Percentiles rank a stretch among this genome's conserved stretches.
These are phyloP conservation scores for Orthonevra nobilis DNA, from an alignment of 2,888 invertebrate genomes.

Conservation along the genomic window DNA sequence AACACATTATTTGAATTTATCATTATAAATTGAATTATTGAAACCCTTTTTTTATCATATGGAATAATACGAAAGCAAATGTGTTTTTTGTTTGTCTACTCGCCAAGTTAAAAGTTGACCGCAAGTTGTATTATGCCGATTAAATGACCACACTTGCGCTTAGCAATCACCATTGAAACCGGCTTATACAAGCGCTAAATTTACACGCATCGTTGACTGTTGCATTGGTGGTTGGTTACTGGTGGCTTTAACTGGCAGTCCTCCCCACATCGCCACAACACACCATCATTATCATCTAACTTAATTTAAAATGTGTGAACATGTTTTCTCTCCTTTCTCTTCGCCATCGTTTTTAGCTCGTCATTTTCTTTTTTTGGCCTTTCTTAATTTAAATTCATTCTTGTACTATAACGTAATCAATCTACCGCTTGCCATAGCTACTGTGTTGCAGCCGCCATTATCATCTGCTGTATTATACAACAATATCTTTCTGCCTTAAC, in stretches of 20 bases:
- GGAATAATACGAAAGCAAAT: too few species aligned
- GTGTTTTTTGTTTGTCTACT: not conserved
- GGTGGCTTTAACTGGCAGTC: too few species aligned
- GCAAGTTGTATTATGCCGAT: conserved; percentile 31
- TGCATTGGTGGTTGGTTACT: conserved; percentile 47
- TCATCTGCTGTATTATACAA: conserved; percentile 20
- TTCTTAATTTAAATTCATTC: conserved; percentile 67
- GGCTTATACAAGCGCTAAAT: conserved; percentile 65
- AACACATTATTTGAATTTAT: conserved; percentile 26
- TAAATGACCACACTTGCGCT: conserved; percentile 56
- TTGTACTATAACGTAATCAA: conserved; percentile 59
- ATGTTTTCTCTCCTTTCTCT: conserved; percentile 69
- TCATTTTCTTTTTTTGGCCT: conserved; percentile 40
- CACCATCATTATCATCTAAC: conserved; percentile 55
- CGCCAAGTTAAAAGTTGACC: conserved; percentile 2
- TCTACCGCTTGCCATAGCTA: conserved; percentile 57
- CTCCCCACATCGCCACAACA: conserved; percentile 11
- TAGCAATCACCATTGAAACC: conserved; percentile 57
- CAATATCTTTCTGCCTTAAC: conserved; percentile 12
- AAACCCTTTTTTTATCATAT: too few species aligned
- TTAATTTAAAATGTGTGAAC: conserved; percentile 64
- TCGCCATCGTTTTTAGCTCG: conserved; percentile 41
- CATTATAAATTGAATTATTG: too few species aligned
- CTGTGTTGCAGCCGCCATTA: conserved; percentile 22
- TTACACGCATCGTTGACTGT: conserved; percentile 66